Conservation (phyloP, 2,797 vertebrate species). For the Brachyalestes nurse region DNA sequence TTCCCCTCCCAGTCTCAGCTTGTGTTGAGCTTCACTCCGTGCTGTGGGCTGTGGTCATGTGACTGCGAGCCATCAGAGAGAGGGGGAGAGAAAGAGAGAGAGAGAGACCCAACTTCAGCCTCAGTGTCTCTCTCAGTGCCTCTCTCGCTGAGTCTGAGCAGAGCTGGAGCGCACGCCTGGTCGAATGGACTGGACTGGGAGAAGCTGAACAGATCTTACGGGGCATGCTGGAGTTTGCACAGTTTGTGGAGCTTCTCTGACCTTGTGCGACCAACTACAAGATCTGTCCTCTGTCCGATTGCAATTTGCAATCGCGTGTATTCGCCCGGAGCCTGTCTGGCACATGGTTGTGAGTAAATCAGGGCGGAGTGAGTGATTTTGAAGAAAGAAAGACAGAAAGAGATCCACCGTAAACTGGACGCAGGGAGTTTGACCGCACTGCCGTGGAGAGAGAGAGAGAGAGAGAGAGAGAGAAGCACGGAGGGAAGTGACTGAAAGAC, state of each 20-base stretch:
- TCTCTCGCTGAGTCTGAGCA: neutral
- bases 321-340: neutral
- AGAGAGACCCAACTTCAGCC: constrained; percentile 25
- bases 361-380: constrained; percentile 9
- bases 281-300: constrained; percentile 8
- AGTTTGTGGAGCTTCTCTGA: constrained; percentile 48
- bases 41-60: constrained; percentile 79
- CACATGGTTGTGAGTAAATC: constrained; percentile 23
- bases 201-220: constrained; percentile 38
- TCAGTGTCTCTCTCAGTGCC: neutral
- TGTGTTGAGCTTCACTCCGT: constrained; percentile 59
- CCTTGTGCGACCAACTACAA: constrained; percentile 12
- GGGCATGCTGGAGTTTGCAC: constrained; percentile 57
- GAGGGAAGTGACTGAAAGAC: constrained; percentile 16
- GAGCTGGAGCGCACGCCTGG: neutral
- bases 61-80: constrained; percentile 62
- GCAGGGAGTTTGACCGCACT: constrained; percentile 26
- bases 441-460: constrained; percentile 11
- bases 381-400: constrained; percentile 19
- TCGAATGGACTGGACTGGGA: constrained; percentile 29
- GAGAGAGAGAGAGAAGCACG: neutral
- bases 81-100: constrained; percentile 13
- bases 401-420: neutral
- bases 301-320: neutral
- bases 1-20: constrained; percentile 54